phyloP scores from a whole-genome alignment of 1,140 invertebrate species.

The Temnothorax nylanderi region DNA sequence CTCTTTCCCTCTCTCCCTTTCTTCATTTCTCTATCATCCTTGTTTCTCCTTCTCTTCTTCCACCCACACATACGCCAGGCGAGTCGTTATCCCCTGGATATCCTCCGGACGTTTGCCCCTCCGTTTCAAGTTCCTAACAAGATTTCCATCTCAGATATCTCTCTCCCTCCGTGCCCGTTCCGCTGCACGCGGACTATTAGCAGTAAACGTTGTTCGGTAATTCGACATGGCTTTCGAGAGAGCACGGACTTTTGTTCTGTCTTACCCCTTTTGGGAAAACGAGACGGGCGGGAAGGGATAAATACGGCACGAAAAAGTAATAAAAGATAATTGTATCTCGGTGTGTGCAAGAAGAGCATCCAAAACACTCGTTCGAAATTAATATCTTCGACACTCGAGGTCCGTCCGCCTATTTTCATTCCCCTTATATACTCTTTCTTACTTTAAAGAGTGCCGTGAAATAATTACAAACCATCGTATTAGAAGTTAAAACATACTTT shows the following conservation, averaged over 20 bases:
- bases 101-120: conserved; percentile 71
- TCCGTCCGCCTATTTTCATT: conserved; percentile 10
- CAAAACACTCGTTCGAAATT: conserved; percentile 30
- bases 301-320: conserved; percentile 57
- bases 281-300: conserved; percentile 10
- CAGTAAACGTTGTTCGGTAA: conserved; percentile 73
- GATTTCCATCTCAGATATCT: conserved; percentile 74
- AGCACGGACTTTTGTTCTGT: conserved; percentile 45
- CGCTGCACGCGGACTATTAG: conserved; percentile 65
- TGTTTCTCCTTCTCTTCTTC: background rate
- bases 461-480: conserved; percentile 1
- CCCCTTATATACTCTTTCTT: background rate
- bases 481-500: background rate
- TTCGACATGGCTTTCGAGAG: conserved; percentile 59
- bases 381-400: conserved; percentile 35
- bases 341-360: conserved; percentile 31
- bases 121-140: conserved; percentile 72
- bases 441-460: background rate
- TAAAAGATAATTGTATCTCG: conserved; percentile 58
- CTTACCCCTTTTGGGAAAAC: background rate
- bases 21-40: conserved; percentile 36
- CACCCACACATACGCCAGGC: conserved; percentile 63
- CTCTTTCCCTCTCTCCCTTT: background rate
- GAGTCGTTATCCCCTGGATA: conserved; percentile 73
- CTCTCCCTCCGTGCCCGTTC: conserved; percentile 56